Evolutionary conservation across 2,113 vertebrate genomes (phyloP).

Genomic region (Pungitius pungitius): DNA sequence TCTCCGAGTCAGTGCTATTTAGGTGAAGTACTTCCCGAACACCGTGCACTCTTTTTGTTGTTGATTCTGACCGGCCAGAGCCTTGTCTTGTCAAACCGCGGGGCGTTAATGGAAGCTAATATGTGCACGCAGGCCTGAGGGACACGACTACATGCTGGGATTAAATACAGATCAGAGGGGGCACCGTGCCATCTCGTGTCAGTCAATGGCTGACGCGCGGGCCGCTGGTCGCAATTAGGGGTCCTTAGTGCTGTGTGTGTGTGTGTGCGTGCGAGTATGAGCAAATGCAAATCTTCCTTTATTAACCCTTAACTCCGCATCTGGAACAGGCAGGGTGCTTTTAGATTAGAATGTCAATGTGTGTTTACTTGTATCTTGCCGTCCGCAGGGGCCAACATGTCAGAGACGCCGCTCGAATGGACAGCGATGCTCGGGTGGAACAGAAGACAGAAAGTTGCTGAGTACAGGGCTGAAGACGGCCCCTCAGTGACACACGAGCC

Average conservation of each 20-base stretch:
- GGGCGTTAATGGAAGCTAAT: slow-evolving; percentile 73
- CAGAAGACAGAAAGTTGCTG: neutral
- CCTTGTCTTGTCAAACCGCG: slow-evolving; percentile 44
- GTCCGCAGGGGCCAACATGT: slow-evolving; percentile 25
- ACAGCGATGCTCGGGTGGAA: slow-evolving; percentile 16
- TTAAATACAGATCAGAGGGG: slow-evolving; percentile 56
- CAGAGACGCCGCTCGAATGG: slow-evolving; percentile 1
- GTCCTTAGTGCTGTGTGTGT: slow-evolving; percentile 33
- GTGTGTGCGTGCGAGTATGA: slow-evolving; percentile 48
- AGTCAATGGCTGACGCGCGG: slow-evolving; percentile 56
- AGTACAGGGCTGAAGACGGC: neutral
- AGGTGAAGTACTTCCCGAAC: slow-evolving; percentile 24
- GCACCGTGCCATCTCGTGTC: slow-evolving; percentile 61
- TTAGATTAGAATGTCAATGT: slow-evolving; percentile 44
- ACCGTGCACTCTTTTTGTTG: slow-evolving; percentile 27
- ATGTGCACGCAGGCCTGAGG: slow-evolving; percentile 59
- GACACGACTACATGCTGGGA: slow-evolving; percentile 58
- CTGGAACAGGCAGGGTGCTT: slow-evolving; percentile 42
- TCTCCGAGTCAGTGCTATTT: neutral
- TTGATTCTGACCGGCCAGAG: slow-evolving; percentile 38
- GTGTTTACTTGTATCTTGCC: slow-evolving; percentile 44
- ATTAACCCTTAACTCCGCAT: slow-evolving; percentile 54
- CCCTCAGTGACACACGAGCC: neutral
- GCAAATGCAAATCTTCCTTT: slow-evolving; percentile 53
- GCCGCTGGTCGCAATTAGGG: slow-evolving; percentile 63